Evolutionary conservation across 2,113 vertebrate species (phyloP), one percentile per base, ranked within the genome.

Genomic region (Mus spicilegus): DNA sequence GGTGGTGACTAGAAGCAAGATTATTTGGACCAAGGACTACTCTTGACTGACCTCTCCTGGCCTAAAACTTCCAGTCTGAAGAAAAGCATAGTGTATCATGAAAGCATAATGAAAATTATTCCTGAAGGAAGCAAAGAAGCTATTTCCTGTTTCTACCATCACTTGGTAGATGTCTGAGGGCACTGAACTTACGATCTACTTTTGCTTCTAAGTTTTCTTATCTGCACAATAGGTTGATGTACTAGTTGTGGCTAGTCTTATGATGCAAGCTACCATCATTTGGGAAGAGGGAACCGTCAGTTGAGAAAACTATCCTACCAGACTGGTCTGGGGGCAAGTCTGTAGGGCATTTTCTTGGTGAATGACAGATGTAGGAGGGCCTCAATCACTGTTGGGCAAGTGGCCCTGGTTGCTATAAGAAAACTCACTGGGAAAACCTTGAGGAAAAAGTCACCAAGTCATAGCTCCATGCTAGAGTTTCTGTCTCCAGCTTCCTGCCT

Each of bases 11-110:
- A 14, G 2, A 92, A 95, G 63, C 36, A 46, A 93, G 26, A 88
- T n/a, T 72, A 20, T 89, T 46, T 90, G 82, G 49, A 76, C 69
- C 9, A n/a, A 51, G 2, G 61, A n/a, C 81, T 96, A 73, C 85
- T 95, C 87, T 96, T 82, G 84, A 67, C 93, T 97, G 96, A 94
- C 90, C 88, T 90, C 95, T 97, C 82, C 89, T 95, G 96, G 92
- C 5, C 61, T 36, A 93, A 61, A 30, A 30, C 42, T 93, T 95
- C 95, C 28, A 94, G 54, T 65, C 42, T 49, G 61, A 90, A 63
- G 30, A 95, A 89, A 84, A 61, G 24, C 30, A n/a, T 69, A 36
- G 28, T 33, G 67, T 33, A 33, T 14, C 6, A 16, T 69, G 8
- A 5, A 46, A 58, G 20, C 0, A 0, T 36, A 80, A 80, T 22